phyloP scores from a whole-genome alignment of 2,888 invertebrate genomes.

The Melinaea marsaeus region DNA sequence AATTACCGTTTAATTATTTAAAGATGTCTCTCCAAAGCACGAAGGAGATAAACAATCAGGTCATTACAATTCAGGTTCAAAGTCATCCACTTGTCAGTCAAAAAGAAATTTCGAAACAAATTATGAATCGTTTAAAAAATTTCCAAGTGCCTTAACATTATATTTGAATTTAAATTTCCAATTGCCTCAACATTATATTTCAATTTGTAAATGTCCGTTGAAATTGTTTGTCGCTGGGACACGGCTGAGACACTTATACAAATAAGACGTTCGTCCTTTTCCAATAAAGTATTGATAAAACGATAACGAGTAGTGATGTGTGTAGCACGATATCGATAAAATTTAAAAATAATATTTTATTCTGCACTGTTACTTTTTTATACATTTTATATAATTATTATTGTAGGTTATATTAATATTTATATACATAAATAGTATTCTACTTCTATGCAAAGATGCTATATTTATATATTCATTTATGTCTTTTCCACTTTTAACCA shows the following conservation, averaged over 20 bases:
- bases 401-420: too few relatives aligned
- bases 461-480: too few relatives aligned
- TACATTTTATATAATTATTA: too few relatives aligned
- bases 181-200: neutral
- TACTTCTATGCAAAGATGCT: too few relatives aligned
- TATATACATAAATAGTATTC: too few relatives aligned
- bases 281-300: slow-evolving; percentile 51
- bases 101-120: neutral
- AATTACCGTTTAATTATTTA: too few relatives aligned
- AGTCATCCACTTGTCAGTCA: neutral
- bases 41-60: too few relatives aligned
- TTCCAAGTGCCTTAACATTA: neutral
- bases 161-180: neutral
- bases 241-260: slow-evolving; percentile 33
- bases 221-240: slow-evolving; percentile 29
- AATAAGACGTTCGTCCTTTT: slow-evolving; percentile 47
- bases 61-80: too few relatives aligned
- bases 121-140: neutral
- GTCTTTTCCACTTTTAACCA: too few relatives aligned
- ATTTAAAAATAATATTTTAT: neutral
- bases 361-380: too few relatives aligned
- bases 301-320: slow-evolving; percentile 45
- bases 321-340: slow-evolving; percentile 10
- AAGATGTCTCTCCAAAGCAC: too few relatives aligned
- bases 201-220: slow-evolving; percentile 17